Evolutionary conservation across 2,113 vertebrate species (phyloP).

Genomic region (Bucco capensis): DNA sequence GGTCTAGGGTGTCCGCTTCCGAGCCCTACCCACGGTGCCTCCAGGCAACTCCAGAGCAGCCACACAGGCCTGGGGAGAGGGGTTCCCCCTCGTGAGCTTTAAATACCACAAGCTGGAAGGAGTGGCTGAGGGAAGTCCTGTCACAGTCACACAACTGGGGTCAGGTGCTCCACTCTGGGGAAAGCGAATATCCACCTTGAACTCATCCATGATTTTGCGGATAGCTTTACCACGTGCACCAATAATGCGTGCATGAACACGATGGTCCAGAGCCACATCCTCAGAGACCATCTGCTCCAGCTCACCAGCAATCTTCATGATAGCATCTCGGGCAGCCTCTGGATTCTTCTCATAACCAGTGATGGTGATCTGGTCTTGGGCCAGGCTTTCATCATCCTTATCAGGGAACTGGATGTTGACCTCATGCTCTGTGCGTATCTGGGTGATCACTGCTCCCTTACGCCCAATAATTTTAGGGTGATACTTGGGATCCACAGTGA

Average conservation of each 20-base stretch:
- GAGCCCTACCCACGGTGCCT: no score
- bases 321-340: conserved; percentile 89
- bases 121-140: no score
- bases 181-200: no score
- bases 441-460: conserved; percentile 96
- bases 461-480: conserved; percentile 98
- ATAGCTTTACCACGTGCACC: conserved; percentile 95
- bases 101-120: accelerated
- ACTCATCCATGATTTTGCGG: conserved; percentile 98
- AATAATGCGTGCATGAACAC: conserved; percentile 94
- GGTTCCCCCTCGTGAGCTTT: no score
- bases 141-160: no score
- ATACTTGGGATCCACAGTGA: conserved; percentile 95
- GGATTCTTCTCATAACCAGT: conserved; percentile 95
- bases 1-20: accelerated
- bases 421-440: conserved; percentile 91
- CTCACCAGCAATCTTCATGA: conserved; percentile 89
- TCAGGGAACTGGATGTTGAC: conserved; percentile 98
- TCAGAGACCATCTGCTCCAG: conserved; percentile 97
- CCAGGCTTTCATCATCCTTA: conserved; percentile 94
- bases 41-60: background rate
- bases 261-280: conserved; percentile 91
- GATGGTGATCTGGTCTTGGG: conserved; percentile 95
- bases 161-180: no score
- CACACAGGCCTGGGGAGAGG: accelerated